These are phyloP conservation scores for Acipenser ruthenus DNA, from an alignment of 2,797 vertebrate species.

Conservation along the genomic window DNA sequence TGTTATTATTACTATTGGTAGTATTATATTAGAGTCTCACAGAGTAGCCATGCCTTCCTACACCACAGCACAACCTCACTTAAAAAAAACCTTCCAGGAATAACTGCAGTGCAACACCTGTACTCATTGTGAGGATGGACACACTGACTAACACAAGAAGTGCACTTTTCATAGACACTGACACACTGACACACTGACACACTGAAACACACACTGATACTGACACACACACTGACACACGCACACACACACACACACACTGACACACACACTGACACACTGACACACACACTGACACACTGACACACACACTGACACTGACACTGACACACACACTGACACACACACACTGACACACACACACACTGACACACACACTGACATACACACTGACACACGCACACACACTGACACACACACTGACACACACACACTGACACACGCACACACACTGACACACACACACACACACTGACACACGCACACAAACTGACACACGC, in stretches of 20 bases:
- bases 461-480: no score
- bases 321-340: no score
- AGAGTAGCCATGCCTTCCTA: no score
- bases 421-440: conserved; percentile 5
- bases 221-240: neutral
- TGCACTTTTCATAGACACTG: conserved; percentile 1
- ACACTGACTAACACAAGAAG: neutral
- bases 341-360: neutral
- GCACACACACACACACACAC: neutral
- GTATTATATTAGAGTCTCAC: no score
- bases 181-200: neutral
- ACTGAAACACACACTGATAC: neutral
- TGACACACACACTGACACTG: conserved; percentile 19
- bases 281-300: conserved; percentile 7
- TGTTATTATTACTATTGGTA: no score
- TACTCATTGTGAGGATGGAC: no score
- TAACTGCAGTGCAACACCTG: no score
- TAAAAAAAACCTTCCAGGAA: no score
- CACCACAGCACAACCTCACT: no score
- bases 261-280: neutral
- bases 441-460: conserved; percentile 19
- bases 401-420: neutral
- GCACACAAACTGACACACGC: neutral
- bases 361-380: neutral
- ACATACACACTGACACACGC: conserved; percentile 1